Base-by-base conservation (phyloP, 1,140 invertebrate species). In the Leptestheria dahalacensis region DNA sequence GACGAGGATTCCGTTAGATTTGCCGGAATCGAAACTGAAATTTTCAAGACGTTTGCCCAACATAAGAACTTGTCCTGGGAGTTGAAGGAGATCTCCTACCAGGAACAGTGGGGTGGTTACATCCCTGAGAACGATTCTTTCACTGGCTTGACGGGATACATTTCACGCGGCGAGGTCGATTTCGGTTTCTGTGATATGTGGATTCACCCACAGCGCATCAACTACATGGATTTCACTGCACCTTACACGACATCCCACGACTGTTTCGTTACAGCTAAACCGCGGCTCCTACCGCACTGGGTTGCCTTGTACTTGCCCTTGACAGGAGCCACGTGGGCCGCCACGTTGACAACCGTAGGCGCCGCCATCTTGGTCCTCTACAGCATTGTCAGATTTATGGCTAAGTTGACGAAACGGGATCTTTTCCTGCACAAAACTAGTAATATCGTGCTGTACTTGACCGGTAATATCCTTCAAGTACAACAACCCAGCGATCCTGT, bases 241-340 rank as follows among this genome's bases (percentile, higher is more conserved):
- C 84, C 86, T 0, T 88, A 90, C 56, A 84, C 80, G 53, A 80
- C 83, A 0, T 82, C 88, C 67, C 90, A 86, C 66, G 75, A 88
- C 51, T 88, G 86, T 1, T 90, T 90, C 66, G 66, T 90, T 2
- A 88, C 86, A 84, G 86, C 1, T 84, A 88, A 73, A 79, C 85
- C 24, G 70, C 83, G 24, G 79, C 78, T 20, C 81, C 88, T 71
- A 85, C 86, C 67, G 84, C 84, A 3, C 4, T 90, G 86, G 85
- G 82, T 85, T 69, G 84, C 86, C 3, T 72, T 91, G 4, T 82
- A 88, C 63, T 67, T 85, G 56, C 86, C 88, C 1, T 89, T 90
- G 62, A 12, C 25, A 18, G 12, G 20, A 2, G 23, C 29, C 10
- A 52, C 51, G 10, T 60, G 58, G 58, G 20, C 52, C 12, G 49